Conservation (phyloP, 30 jellyfish, hydroid and myxozoan genomes). For the Aurelia sp. region DNA sequence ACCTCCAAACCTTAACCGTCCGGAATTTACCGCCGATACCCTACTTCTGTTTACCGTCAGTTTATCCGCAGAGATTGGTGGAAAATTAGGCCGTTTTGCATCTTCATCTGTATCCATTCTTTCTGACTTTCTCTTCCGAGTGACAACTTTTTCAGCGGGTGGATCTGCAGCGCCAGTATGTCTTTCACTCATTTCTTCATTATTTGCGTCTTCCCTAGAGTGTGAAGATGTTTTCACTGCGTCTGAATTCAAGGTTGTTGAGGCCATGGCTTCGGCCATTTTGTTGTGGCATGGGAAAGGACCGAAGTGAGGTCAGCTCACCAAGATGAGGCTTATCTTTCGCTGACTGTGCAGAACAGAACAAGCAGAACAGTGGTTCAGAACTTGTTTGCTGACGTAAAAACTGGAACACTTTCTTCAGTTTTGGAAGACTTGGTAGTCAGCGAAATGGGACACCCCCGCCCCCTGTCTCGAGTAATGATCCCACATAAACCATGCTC, state of each 20-base stretch:
- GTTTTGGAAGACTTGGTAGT: too few relatives aligned
- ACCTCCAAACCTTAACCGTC: too few relatives aligned
- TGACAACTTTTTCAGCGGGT: constrained; percentile 55
- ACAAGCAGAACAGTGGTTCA: too few relatives aligned
- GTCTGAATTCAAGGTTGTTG: background rate
- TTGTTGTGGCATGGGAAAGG: constrained; percentile 60
- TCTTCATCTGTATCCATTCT: constrained; percentile 88
- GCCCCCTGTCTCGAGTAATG: too few relatives aligned
- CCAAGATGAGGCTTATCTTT: background rate
- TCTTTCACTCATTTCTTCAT: constrained; percentile 42
- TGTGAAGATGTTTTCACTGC: background rate
- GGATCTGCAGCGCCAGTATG: constrained; percentile 92
- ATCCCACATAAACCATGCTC: too few relatives aligned
- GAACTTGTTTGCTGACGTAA: too few relatives aligned
- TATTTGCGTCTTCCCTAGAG: background rate
- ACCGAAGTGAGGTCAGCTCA: background rate
- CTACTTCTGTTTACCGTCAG: constrained; percentile 44
- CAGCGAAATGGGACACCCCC: too few relatives aligned
- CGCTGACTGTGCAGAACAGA: too few relatives aligned
- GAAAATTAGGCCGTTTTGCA: constrained; percentile 88
- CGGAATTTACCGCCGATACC: too few relatives aligned
- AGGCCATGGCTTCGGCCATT: constrained; percentile 52
- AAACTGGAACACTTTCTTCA: too few relatives aligned
- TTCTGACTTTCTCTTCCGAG: constrained; percentile 75
- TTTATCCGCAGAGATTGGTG: constrained; percentile 86